phyloP scores from a whole-genome alignment of 37 sponge, comb jelly and placozoan species.

The Ephydatia muelleri region DNA sequence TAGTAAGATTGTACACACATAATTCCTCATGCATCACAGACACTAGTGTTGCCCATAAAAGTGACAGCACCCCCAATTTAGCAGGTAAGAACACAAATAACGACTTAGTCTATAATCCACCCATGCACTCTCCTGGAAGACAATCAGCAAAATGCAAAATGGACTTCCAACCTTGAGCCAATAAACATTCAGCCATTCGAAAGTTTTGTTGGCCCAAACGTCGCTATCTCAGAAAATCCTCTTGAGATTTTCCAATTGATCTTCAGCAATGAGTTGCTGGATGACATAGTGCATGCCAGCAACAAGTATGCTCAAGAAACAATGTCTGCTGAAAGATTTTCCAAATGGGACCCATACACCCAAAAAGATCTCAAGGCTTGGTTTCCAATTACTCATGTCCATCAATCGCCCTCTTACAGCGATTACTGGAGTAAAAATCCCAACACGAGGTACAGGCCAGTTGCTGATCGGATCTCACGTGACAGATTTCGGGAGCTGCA shows the following conservation, averaged over 20 bases:
- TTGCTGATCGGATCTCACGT: conserved; percentile 29
- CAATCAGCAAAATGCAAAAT: no score
- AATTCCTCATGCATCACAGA: no score
- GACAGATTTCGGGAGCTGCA: conserved; percentile 32
- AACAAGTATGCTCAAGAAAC: conserved; percentile 22
- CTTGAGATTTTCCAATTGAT: conserved; percentile 22
- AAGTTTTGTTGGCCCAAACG: conserved; percentile 19
- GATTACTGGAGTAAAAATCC: conserved; percentile 42
- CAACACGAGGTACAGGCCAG: background rate
- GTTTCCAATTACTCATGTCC: no score
- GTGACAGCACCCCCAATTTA: no score
- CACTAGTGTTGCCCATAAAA: no score
- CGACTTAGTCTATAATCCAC: no score
- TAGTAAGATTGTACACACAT: no score
- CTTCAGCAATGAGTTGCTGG: conserved; percentile 13
- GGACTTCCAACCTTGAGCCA: no score
- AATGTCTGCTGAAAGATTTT: conserved; percentile 5
- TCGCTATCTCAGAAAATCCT: background rate
- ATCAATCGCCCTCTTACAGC: no score
- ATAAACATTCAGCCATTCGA: conserved; percentile 29
- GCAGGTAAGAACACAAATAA: no score
- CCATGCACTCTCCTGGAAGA: no score
- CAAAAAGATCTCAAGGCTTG: conserved; percentile 16
- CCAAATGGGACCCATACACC: conserved; percentile 4
- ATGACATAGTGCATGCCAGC: conserved; percentile 10